These are phyloP conservation scores for Protobothrops mucrosquamatus DNA, from an alignment of 2,113 vertebrate species.

Conservation along the genomic window DNA sequence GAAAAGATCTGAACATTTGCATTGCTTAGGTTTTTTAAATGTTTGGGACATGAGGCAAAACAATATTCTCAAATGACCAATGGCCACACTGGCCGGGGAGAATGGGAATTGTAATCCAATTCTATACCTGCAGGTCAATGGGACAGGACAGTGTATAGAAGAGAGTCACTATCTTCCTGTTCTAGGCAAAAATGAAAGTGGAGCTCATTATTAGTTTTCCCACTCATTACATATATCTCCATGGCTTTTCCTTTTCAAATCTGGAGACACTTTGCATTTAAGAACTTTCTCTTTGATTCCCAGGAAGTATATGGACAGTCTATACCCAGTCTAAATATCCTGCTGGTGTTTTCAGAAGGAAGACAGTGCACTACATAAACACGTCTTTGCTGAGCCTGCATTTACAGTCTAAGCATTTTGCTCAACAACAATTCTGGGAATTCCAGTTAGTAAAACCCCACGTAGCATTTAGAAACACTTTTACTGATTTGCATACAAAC, in stretches of 20 bases:
- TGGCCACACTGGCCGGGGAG: neutral
- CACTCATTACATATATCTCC: neutral
- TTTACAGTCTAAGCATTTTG: constrained; percentile 15
- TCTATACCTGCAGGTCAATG: neutral
- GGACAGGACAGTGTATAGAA: neutral
- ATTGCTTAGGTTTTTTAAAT: constrained; percentile 5
- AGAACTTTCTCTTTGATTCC: neutral
- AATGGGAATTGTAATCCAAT: neutral
- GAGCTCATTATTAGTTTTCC: neutral
- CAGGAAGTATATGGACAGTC: constrained; percentile 35
- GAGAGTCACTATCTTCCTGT: neutral
- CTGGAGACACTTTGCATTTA: constrained; percentile 20
- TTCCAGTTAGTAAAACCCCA: constrained; percentile 36
- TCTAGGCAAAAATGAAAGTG: neutral
- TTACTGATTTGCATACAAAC: constrained; percentile 31
- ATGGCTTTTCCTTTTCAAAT: neutral
- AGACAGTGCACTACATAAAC: neutral
- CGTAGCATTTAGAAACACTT: constrained; percentile 32
- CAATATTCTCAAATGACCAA: neutral
- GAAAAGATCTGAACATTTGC: neutral
- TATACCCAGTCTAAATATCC: constrained; percentile 24
- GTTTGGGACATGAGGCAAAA: constrained; percentile 19
- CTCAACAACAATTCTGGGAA: constrained; percentile 41
- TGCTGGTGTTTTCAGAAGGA: constrained; percentile 15
- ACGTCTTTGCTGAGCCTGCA: constrained; percentile 14